Conservation (phyloP, 2,888 invertebrate genomes). For the Sarcophaga carnaria region DNA sequence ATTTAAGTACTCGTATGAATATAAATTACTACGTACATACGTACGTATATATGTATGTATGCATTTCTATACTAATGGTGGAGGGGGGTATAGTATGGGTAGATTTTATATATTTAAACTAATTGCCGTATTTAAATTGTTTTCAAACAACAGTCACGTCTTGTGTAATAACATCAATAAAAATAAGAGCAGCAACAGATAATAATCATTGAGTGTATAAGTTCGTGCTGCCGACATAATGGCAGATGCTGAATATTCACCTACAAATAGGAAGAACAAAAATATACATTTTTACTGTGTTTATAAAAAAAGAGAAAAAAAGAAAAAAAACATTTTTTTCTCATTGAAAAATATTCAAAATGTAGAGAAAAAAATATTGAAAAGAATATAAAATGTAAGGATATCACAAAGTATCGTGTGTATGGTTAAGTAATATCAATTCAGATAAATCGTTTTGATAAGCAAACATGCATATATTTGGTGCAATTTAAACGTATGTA, state of each 20-base stretch:
- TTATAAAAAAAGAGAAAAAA: not conserved
- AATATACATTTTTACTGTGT: not conserved
- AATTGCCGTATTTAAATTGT: slow-evolving; percentile 56
- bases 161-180: slow-evolving; percentile 73
- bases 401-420: not conserved
- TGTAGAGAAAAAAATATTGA: slow-evolving; percentile 1
- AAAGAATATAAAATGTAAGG: slow-evolving; percentile 18
- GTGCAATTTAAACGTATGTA: too few relatives aligned
- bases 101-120: slow-evolving; percentile 56
- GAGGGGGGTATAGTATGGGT: not conserved
- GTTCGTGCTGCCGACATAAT: slow-evolving; percentile 79
- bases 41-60: slow-evolving; percentile 32
- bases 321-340: not conserved
- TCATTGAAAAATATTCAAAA: slow-evolving; percentile 13
- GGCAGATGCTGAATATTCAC: slow-evolving; percentile 82
- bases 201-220: slow-evolving; percentile 69
- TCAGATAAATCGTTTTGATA: slow-evolving; percentile 40
- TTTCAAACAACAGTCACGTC: slow-evolving; percentile 75
- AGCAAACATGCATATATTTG: not conserved
- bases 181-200: slow-evolving; percentile 72
- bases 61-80: not conserved
- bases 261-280: slow-evolving; percentile 71
- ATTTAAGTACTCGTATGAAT: slow-evolving; percentile 45
- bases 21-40: slow-evolving; percentile 36
- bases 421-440: slow-evolving; percentile 14